Evolutionary conservation across 1,140 invertebrate species (phyloP), one percentile per base, ranked within the genome.

Genomic region (Cydia fagiglandana): DNA sequence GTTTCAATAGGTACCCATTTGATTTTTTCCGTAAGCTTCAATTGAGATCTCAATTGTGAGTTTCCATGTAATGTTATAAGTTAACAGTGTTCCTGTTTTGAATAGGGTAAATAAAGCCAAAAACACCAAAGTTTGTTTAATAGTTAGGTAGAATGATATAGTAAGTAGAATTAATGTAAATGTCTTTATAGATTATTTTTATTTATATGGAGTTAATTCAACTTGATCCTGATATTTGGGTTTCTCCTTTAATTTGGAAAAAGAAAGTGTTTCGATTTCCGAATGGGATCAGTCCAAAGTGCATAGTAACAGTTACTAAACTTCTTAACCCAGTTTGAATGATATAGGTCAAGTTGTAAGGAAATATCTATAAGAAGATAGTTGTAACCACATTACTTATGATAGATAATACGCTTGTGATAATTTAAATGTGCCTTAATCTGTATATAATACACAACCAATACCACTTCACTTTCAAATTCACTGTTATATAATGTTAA

Each of bases 111-210:
- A 34, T 38, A 38, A 38, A n/a, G 66, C 66, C 66, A 70, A 70
- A 70, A 70, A 70, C 66, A 70, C 66, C 66, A 70, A 70, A 70
- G 66, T 38, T 70, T 38, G 66, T 38, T 70, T 70, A 70, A 70
- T 70, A 70, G 66, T 70, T 70, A 70, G 30, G 64, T 45, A 24
- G 56, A 70, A 38, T 45, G 34, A 70, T 70, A 53, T 74, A n/a
- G 45, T 74, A 53, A 30, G 50, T 74, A 74, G 73, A 53, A 9
- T 53, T 74, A 61, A 73, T 47, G 41, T 73, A 50, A 73, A 73
- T 73, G 50, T 73, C 20, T 45, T 73, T 20, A 28, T 47, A 15
- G 34, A 74, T 56, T 74, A 74, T 74, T 50, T 50, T n/a, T 47
- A 45, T 47, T 53, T 53, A 74, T 74, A 50, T 53, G 56, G 20